Evolutionary conservation across 2,113 vertebrate genomes (phyloP), one percentile per base, ranked within the genome.

Genomic region (Ptychochromis oligacanthus): DNA sequence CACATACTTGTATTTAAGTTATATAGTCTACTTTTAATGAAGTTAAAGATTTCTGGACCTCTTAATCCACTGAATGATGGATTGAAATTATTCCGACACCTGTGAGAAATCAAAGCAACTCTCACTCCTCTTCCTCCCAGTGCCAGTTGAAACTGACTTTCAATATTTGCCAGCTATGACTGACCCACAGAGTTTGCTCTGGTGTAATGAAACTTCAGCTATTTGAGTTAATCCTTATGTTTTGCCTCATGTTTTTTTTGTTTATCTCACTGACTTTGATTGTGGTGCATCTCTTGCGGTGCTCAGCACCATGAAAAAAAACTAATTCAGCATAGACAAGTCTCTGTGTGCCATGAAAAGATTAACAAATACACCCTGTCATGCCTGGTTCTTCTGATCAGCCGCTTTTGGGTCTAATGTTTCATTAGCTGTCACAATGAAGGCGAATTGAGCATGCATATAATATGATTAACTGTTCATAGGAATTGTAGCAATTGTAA

Each of bases 301-400:
- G 80, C 59, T 60, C 62, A 59, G 28, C 59, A 20, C 38, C 57
- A 24, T 56, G 46, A 78, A 55, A 58, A 79, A 70, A 79, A 38
- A 59, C n/a, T 2, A 61, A 58, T 36, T 61, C 10, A 81, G 18
- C 79, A 65, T 13, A 61, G 49, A 8, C 4, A 13, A 76, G 55
- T 2, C 14, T 7, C 61, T 12, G 9, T 65, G 79, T 59, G 61
- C 70, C 34, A 20, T 61, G n/a, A 62, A 85, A 77, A 81, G 82
- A 92, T 92, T 46, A 87, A 76, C 78, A 80, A 81, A 74, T 80
- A 58, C 65, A 57, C 58, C 26, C 10, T 18, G 15, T 17, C 62
- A 60, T 84, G 46, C 15, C 64, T 43, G 74, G 20, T 58, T 55
- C 43, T 26, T 76, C 65, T 36, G 8, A 83, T 83, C 54, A 36